Evolutionary conservation across 2,797 vertebrate genomes (phyloP).

Genomic region (Spondyliosoma cantharus): DNA sequence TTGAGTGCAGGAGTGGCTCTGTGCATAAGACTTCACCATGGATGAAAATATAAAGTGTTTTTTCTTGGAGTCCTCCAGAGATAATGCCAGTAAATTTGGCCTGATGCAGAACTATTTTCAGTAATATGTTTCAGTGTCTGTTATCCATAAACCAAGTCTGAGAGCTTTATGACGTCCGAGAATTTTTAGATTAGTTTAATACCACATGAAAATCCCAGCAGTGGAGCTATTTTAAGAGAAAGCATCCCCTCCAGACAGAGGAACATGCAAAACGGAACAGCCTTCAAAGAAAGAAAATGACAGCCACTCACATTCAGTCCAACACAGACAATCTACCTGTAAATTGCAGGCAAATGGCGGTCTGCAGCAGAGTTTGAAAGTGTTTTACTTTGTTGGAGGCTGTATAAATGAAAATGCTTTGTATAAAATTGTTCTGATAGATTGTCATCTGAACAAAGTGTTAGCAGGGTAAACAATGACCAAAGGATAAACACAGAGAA

Average conservation of each 20-base stretch:
- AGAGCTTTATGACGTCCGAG: constrained; percentile 10
- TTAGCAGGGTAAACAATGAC: constrained; percentile 16
- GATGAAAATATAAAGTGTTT: constrained; percentile 40
- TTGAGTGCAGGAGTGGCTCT: constrained; percentile 43
- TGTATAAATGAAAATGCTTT: constrained; percentile 19
- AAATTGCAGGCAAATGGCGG: constrained; percentile 14
- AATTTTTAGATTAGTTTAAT: constrained; percentile 12
- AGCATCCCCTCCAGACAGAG: background rate
- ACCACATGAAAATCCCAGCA: constrained; percentile 3
- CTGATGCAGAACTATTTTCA: constrained; percentile 21
- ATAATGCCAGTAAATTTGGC: constrained; percentile 22
- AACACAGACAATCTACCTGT: background rate
- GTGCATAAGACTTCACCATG: constrained; percentile 45
- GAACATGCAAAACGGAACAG: constrained; percentile 14
- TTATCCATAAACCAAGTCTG: constrained; percentile 20
- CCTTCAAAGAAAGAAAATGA: constrained; percentile 17
- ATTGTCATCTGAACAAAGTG: constrained; percentile 13
- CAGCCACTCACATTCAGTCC: background rate
- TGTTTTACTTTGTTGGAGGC: constrained; percentile 7
- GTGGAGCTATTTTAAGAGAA: constrained; percentile 5
- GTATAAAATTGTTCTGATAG: constrained; percentile 27
- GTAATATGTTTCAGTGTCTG: constrained; percentile 22
- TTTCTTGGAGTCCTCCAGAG: background rate
- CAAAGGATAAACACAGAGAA: constrained; percentile 14
- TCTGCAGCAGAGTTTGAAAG: constrained; percentile 9